Evolutionary conservation across 2,888 invertebrate genomes (phyloP), one percentile per base, ranked within the genome.

Genomic region (Polylopha cassiicola): DNA sequence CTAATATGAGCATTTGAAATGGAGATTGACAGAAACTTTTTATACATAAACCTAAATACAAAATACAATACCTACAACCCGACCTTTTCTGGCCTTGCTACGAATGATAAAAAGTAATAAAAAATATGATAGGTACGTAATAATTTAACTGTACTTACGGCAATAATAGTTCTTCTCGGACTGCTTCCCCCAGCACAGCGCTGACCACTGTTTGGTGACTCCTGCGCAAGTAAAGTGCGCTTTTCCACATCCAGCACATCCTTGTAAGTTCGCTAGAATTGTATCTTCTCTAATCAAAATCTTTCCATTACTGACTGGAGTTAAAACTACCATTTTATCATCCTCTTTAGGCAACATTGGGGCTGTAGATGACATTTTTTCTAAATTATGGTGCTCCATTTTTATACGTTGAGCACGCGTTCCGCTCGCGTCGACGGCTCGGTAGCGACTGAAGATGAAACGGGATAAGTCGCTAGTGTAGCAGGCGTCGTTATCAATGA

Each of bases 241-340:
- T 4, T 61, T 59, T 0, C 80, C 77, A 44, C 85, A 84, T 0
- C 76, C 74, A 0, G 75, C 72, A 45, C 82, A 84, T 0, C 81
- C 81, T 1, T 66, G 68, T 0, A 81, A 21, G 23, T 70, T 73
- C 0, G 73, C 65, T 17, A 82, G 41, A 4, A 82, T 67, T 2
- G 85, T 85, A 30, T 85, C 85, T 20, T 85, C 85, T 14, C 85
- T 54, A 0, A 85, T 69, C 21, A 85, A 48, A 3, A 73, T 65
- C 45, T 71, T 77, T 1, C 66, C 71, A 21, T 64, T 63, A 4
- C 36, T 46, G 0, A 10, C 17, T 0, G 66, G 64, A 0, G 65
- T 46, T 0, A 68, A 46, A 0, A 74, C 58, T 1, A 72, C 61
- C 2, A 72, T 58, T 39, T 69, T 66, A 6, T 72, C 67, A 0